Evolutionary conservation across 1,140 invertebrate species (phyloP), one percentile per base, ranked within the genome.

Genomic region (Panagrolaimus sp.): DNA sequence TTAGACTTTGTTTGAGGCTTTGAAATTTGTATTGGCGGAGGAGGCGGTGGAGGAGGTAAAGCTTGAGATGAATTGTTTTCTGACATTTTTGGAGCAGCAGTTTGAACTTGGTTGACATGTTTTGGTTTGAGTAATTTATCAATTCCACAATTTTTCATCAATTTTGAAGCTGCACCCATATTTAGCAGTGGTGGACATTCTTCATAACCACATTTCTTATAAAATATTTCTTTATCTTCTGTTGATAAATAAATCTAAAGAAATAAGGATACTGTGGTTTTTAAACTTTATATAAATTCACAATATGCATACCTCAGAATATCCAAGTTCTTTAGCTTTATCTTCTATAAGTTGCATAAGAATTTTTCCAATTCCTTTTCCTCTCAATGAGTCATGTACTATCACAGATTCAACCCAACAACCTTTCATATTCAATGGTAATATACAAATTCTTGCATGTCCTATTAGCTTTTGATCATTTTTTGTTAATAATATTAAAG

Each of bases 371-470:
- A 57, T 57, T 8, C 51, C 51, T 13, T 57, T 57, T 57, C 51
- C 51, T 20, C 51, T n/a, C 20, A 11, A 57, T 11, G 20, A 20
- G 4, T 20, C 14, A 27, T 27, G 13, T 5, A 57, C n/a, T 9
- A 57, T 57, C 51, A 57, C 14, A 11, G 51, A 57, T 57, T 57
- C 51, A n/a, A 57, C n/a, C 51, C 51, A 57, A 57, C 51, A 57
- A 11, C 20, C 51, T 13, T 57, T 27, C 4, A 27, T 11, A 13
- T 57, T 27, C 20, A 11, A 25, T 57, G 51, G 51, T 9, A 57
- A 27, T 11, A n/a, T 20, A 57, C 51, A 57, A 5, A 57, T n/a
- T 57, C 51, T 13, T n/a, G 51, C 51, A 57, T 57, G 51, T n/a
- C 51, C 51, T 2, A 57, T 57, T 11, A 57, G 9, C 3, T 3